A percentile compares a stretch with the other conserved stretches of the same genome.
Evolutionary conservation across 2,888 invertebrate genomes (phyloP).

Genomic region (Argyresthia goedartella): DNA sequence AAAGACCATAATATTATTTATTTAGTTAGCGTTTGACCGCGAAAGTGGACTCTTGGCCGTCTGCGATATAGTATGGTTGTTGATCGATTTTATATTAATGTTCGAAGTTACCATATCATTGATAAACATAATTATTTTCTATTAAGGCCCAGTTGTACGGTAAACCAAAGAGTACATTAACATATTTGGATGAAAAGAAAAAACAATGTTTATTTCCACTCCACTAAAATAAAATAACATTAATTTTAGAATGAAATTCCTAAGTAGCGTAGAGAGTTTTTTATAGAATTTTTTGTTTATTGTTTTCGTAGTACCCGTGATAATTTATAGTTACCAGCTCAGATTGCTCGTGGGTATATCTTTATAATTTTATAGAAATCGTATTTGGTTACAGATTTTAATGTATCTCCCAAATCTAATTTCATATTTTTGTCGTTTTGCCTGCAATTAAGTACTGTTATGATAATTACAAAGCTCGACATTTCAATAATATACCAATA

Average conservation of each 20-base stretch:
- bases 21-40: no score
- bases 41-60: no score
- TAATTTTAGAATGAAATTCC: conserved; percentile 12
- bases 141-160: no score
- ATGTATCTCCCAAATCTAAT: no score
- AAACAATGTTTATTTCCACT: conserved; percentile 12
- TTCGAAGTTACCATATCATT: not conserved
- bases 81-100: not conserved
- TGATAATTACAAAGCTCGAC: no score
- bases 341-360: conserved; percentile 12
- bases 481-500: no score
- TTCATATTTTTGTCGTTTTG: no score
- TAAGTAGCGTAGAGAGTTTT: conserved; percentile 6
- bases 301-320: conserved; percentile 20
- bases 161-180: conserved; percentile 30
- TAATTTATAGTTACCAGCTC: conserved; percentile 32
- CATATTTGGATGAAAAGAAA: conserved; percentile 8
- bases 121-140: no score
- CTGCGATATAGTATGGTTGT: not conserved
- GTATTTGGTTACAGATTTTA: no score
- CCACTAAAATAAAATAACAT: conserved; percentile 13
- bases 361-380: no score
- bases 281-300: conserved; percentile 1
- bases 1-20: no score
- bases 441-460: no score